These are phyloP conservation scores for Poicephalus gulielmi DNA, from an alignment of 2,113 vertebrate genomes.

Conservation along the genomic window DNA sequence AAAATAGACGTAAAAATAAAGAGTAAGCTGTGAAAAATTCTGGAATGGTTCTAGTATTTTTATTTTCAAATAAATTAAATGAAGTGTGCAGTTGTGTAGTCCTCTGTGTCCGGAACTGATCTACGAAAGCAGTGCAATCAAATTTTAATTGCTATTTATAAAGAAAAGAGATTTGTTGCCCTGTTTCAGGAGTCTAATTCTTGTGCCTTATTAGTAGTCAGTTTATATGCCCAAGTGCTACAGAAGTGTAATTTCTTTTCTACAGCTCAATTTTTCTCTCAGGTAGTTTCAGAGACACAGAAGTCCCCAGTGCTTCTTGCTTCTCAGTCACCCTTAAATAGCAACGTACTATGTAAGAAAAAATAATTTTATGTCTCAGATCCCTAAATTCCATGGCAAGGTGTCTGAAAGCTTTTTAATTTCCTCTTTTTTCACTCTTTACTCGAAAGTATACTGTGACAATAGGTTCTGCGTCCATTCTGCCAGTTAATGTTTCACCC, in stretches of 20 bases:
- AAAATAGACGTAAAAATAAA: background rate
- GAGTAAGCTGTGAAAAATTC: background rate
- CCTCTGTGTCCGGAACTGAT: background rate
- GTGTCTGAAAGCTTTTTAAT: background rate
- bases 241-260: background rate
- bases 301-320: background rate
- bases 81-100: background rate
- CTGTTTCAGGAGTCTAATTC: background rate
- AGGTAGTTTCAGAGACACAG: background rate
- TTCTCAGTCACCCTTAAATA: background rate
- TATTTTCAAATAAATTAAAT: background rate
- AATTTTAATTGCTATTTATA: background rate
- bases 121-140: background rate
- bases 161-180: background rate
- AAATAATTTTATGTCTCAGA: background rate
- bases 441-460: background rate
- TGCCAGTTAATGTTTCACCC: background rate
- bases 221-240: background rate
- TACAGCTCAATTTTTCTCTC: background rate
- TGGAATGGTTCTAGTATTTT: background rate
- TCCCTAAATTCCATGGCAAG: background rate
- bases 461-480: background rate
- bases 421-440: background rate
- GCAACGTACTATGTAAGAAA: background rate
- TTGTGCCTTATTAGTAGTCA: background rate